Evolutionary conservation across 2,113 vertebrate species (phyloP).

Genomic region (Xiphophorus hellerii): DNA sequence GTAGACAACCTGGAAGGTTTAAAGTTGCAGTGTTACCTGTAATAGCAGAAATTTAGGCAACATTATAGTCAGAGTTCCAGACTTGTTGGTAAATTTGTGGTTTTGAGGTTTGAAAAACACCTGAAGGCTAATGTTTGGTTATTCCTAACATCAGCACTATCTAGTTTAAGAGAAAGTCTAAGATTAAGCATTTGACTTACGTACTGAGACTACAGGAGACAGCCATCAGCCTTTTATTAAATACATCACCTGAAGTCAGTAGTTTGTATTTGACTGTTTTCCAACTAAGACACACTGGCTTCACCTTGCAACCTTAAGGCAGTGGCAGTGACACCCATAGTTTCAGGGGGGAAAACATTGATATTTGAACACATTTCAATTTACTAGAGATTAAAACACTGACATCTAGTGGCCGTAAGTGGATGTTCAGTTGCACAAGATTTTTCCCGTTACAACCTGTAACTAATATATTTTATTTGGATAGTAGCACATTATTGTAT

Average conservation of each 20-base stretch:
- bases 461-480: neutral
- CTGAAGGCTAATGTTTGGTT: neutral
- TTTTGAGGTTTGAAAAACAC: neutral
- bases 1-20: slow-evolving; percentile 28
- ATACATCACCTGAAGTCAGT: neutral
- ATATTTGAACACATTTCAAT: too few relatives aligned
- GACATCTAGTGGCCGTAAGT: neutral
- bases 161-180: too few relatives aligned
- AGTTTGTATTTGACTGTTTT: neutral
- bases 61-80: neutral
- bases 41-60: slow-evolving; percentile 55
- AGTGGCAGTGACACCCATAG: too few relatives aligned
- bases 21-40: slow-evolving; percentile 41
- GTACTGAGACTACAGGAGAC: neutral
- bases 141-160: neutral
- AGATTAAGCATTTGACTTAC: neutral
- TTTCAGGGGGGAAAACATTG: too few relatives aligned
- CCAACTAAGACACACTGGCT: too few relatives aligned
- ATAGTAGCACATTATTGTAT: neutral
- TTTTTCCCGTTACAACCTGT: neutral
- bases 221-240: neutral
- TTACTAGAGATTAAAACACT: too few relatives aligned
- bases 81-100: neutral
- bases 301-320: too few relatives aligned
- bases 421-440: neutral